Base-by-base conservation (phyloP, 2,888 invertebrate species). In the Timema podura region DNA sequence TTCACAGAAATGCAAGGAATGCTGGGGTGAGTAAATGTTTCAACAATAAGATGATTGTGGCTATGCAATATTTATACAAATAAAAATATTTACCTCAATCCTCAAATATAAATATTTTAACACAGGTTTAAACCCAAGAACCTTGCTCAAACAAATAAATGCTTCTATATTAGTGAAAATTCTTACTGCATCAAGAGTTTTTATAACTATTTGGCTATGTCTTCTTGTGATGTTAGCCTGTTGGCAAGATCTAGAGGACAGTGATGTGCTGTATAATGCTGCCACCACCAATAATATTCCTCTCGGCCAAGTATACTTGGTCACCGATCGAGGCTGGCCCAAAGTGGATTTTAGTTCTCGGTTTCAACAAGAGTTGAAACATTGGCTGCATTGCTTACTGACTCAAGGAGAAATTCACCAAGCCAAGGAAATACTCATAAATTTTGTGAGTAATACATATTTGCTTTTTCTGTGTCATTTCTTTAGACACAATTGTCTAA, bases 371-470 rank as follows among this genome's bases (percentile, higher is more conserved):
- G 80, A 89, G 86, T 87, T 89, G 5, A 84, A 85, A 76, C 79
- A 84, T 70, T 89, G 89, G 89, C 85, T 88, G 5, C 81, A 84
- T 5, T 88, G 88, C 77, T 81, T 90, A 51, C 79, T 90, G 51
- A 80, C 83, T 65, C 82, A 87, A 71, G 86, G 85, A 76, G 89
- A 89, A 78, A 86, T 89, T 76, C 87, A 86, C 74, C 85, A 87
- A 81, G 88, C 88, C 13, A 83, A 87, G 47, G 89, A 88, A 78
- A 83, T 90, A 16, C 54, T 90, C 65, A 83, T 82, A 72, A 89
- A 89, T 80, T 84, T 87, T n/a, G 81, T 80, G 75, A 70, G 76
- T 75, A 64, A 10, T 65, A 44, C 46, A 73, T 48, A 45, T 11
- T 59, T 8, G 5, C 72, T 48, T 7, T 13, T 48, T 0, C 10